Conservation (phyloP, 2,888 invertebrate species). For the Elegia similella region DNA sequence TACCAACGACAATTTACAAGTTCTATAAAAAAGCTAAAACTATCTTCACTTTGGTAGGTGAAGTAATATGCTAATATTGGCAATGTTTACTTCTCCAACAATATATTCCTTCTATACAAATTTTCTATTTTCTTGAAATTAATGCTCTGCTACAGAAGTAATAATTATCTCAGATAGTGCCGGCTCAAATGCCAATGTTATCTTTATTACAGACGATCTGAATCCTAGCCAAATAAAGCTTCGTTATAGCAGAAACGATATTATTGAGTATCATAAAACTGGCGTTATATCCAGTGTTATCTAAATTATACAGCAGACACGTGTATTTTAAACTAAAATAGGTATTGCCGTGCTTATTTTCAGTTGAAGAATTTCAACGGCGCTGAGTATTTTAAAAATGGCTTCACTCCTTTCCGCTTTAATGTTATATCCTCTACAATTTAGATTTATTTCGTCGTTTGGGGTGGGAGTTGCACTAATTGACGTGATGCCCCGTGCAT, state of each 20-base stretch:
- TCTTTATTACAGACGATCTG: background rate
- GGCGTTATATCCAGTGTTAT: background rate
- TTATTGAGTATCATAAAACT: background rate
- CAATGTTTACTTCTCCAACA: no score
- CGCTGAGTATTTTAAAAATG: background rate
- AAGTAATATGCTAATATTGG: no score
- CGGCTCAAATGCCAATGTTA: slow-evolving; percentile 2
- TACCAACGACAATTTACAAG: no score
- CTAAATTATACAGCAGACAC: background rate
- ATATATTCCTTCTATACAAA: no score
- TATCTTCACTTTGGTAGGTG: no score
- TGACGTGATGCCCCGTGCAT: slow-evolving; percentile 48
- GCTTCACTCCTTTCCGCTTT: slow-evolving; percentile 6
- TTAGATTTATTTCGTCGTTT: slow-evolving; percentile 15
- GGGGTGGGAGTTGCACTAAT: slow-evolving; percentile 42
- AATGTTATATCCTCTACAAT: slow-evolving; percentile 11
- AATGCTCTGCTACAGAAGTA: background rate
- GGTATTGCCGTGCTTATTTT: background rate
- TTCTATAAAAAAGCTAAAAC: no score
- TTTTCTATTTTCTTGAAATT: no score
- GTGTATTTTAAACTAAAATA: background rate
- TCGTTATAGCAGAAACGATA: background rate
- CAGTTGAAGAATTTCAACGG: background rate
- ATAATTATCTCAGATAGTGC: background rate
- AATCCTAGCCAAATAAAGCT: slow-evolving; percentile 1